Conservation (phyloP, 2,888 invertebrate species). For the Lepidocyrtinus sp. region DNA sequence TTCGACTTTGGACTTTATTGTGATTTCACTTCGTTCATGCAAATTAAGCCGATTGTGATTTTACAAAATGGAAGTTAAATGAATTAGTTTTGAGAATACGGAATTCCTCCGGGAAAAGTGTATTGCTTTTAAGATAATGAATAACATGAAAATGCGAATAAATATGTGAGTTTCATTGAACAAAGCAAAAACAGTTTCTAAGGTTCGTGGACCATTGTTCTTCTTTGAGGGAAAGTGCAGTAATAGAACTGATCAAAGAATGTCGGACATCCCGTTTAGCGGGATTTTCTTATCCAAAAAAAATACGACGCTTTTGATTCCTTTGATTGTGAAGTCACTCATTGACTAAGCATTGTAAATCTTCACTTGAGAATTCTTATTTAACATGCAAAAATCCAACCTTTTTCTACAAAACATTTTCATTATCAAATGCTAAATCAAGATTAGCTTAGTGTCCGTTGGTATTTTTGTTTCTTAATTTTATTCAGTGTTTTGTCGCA, state of each 20-base stretch:
- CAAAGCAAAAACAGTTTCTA: conserved; percentile 20
- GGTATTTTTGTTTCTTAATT: not conserved
- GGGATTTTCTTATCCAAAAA: conserved; percentile 7
- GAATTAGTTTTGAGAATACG: not conserved
- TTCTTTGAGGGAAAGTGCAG: not conserved
- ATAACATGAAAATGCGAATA: too few species aligned
- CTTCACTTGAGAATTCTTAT: not conserved
- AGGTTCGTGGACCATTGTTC: not conserved
- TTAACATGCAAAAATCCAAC: not conserved
- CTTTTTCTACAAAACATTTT: not conserved
- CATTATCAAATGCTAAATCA: not conserved
- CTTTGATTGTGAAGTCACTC: not conserved
- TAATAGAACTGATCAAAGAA: not conserved
- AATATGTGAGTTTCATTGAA: not conserved
- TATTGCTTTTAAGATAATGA: not conserved
- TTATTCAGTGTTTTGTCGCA: not conserved
- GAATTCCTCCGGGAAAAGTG: conserved; percentile 13
- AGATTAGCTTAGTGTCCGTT: not conserved
- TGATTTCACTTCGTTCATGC: conserved; percentile 19
- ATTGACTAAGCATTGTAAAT: not conserved
- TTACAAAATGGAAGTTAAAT: not conserved
- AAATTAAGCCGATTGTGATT: conserved; percentile 26
- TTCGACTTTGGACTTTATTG: not conserved
- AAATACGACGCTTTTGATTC: conserved; percentile 8
- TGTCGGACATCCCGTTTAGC: conserved; percentile 21